A percentile compares a stretch with the other conserved stretches of the same genome.
phyloP scores from a whole-genome alignment of 2,797 vertebrate genomes.

The Siniperca scherzeri region DNA sequence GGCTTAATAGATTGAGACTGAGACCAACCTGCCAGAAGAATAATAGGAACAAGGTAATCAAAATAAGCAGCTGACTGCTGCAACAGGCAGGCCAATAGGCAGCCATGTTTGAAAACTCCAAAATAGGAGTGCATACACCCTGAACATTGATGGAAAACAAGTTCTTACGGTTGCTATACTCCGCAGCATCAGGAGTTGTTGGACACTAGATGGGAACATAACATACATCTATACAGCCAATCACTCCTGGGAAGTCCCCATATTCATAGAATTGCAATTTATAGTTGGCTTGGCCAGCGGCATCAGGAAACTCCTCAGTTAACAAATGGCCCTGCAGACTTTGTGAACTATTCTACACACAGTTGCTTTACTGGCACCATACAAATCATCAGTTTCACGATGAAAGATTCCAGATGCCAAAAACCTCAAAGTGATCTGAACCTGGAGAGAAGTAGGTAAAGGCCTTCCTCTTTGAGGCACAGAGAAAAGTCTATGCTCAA shows the following conservation, averaged over 20 bases:
- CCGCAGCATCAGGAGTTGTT: background rate
- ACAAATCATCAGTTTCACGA: background rate
- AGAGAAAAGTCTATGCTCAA: background rate
- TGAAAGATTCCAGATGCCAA: background rate
- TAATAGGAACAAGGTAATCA: too few species aligned
- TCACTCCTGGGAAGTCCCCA: background rate
- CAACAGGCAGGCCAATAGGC: background rate
- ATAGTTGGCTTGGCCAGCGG: background rate
- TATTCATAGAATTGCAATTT: background rate
- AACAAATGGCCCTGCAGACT: background rate
- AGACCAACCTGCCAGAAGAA: too few species aligned
- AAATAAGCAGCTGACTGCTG: too few species aligned
- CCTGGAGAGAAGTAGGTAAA: background rate
- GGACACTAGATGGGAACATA: background rate
- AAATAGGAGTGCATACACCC: background rate
- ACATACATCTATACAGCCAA: too few species aligned
- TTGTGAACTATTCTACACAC: background rate
- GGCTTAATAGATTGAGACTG: too few species aligned
- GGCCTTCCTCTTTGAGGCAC: background rate
- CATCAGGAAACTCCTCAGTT: background rate
- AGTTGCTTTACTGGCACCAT: background rate
- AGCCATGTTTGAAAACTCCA: background rate
- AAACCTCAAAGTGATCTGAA: background rate
- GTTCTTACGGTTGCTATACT: background rate
- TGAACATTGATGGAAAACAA: background rate